These are phyloP conservation scores for Naja naja DNA, from an alignment of 2,113 vertebrate species.

Conservation along the genomic window DNA sequence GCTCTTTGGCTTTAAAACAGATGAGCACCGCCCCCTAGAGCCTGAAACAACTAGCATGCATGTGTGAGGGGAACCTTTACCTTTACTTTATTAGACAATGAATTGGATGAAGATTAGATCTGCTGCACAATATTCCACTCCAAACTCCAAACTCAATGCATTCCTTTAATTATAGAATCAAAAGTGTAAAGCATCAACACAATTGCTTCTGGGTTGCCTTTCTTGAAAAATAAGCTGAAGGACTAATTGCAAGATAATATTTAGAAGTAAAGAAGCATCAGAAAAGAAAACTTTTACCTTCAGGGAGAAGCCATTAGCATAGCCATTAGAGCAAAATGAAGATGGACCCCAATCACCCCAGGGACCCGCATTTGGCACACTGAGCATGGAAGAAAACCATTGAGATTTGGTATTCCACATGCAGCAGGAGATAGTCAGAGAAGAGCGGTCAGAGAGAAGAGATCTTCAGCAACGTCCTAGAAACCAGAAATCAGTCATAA, in stretches of 20 bases:
- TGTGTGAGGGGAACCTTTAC: too few species aligned
- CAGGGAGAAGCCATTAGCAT: background rate
- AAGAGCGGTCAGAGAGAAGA: background rate
- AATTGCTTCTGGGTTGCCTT: background rate
- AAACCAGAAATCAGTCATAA: background rate
- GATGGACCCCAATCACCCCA: background rate
- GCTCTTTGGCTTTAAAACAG: too few species aligned
- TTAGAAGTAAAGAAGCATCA: background rate
- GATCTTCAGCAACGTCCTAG: background rate
- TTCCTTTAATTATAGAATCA: background rate
- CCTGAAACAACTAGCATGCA: too few species aligned
- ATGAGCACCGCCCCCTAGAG: too few species aligned
- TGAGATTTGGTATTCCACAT: background rate
- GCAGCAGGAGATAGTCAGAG: background rate
- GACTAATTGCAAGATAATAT: background rate
- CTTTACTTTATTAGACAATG: background rate
- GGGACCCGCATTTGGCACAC: background rate
- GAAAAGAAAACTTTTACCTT: background rate
- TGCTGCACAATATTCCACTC: background rate
- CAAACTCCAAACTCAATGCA: background rate
- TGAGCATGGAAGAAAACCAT: background rate
- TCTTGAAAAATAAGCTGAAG: background rate
- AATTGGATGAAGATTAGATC: background rate
- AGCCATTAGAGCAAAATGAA: background rate
- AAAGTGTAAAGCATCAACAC: background rate